Conservation (phyloP, 1,140 invertebrate species). For the Pantala flavescens region DNA sequence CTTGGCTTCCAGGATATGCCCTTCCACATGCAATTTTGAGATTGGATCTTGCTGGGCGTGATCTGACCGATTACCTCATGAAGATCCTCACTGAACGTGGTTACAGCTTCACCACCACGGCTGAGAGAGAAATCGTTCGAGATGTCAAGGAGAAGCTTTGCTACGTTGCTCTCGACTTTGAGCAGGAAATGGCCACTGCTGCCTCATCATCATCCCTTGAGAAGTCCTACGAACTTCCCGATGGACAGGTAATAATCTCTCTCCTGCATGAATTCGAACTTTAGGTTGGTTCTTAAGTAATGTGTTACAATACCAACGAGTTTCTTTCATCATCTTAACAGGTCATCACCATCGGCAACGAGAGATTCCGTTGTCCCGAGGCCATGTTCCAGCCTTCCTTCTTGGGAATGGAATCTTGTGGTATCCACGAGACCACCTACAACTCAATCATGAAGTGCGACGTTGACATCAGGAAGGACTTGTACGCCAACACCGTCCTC, state of each 20-base stretch:
- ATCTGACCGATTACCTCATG: constrained; percentile 44
- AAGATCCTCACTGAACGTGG: constrained; percentile 42
- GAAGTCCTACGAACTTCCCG: constrained; percentile 77
- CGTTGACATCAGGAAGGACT: constrained; percentile 85
- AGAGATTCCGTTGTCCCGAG: constrained; percentile 87
- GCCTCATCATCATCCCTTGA: constrained; percentile 75
- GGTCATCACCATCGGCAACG: constrained; percentile 87
- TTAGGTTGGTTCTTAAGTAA: no score
- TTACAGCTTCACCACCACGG: constrained; percentile 43
- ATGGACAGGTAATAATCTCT: constrained; percentile 47
- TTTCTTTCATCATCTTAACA: not conserved
- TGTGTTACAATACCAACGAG: not conserved
- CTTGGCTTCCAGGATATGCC: constrained; percentile 30
- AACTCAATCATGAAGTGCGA: constrained; percentile 92
- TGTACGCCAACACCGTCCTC: constrained; percentile 86
- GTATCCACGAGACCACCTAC: constrained; percentile 77
- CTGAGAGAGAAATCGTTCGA: constrained; percentile 82
- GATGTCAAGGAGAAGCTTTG: constrained; percentile 91
- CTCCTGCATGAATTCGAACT: no score
- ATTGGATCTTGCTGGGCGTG: constrained; percentile 43
- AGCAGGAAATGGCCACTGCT: constrained; percentile 90
- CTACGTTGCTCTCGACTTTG: constrained; percentile 87
- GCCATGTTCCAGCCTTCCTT: constrained; percentile 85
- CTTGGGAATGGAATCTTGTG: constrained; percentile 73
- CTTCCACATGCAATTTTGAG: constrained; percentile 42